A percentile compares a stretch with the other conserved stretches of the same genome.
Evolutionary conservation across 2,797 vertebrate genomes (phyloP).

Genomic region (Choloepus didactylus): DNA sequence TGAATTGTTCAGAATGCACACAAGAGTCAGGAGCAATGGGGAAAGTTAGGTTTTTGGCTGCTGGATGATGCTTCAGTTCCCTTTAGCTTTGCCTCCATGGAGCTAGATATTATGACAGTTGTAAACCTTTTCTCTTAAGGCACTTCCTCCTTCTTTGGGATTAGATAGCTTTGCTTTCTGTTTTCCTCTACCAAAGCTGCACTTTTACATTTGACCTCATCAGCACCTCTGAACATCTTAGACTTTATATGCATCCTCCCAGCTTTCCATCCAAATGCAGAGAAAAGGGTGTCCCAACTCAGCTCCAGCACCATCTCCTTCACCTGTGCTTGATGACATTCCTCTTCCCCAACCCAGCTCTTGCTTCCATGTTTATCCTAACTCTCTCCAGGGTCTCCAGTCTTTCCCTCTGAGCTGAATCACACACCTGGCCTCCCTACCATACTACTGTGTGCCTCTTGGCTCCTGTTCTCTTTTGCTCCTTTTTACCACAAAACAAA

Average conservation of each 20-base stretch:
- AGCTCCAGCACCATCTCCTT: neutral
- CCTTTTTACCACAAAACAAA: neutral
- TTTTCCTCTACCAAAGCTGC: neutral
- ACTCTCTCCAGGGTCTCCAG: neutral
- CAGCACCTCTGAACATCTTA: neutral
- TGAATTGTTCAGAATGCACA: neutral
- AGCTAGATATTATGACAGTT: too few species aligned
- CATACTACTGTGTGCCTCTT: fast-evolving
- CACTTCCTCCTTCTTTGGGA: too few species aligned
- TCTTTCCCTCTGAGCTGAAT: neutral
- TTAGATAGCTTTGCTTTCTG: neutral
- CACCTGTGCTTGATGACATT: too few species aligned
- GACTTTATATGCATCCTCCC: neutral
- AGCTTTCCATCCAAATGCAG: neutral
- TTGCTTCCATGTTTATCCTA: neutral
- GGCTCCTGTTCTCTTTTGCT: neutral
- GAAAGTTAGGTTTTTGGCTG: neutral
- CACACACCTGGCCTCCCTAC: neutral
- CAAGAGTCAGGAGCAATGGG: neutral
- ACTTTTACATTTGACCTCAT: neutral
- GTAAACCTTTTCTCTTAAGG: neutral
- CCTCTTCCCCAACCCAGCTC: neutral
- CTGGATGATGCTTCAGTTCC: neutral
- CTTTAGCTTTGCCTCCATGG: neutral
- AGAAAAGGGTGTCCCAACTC: neutral